Percentiles rank a stretch among this genome's conserved stretches.
Conservation (phyloP, 2,797 vertebrate genomes). For the Gambusia yucatana region DNA sequence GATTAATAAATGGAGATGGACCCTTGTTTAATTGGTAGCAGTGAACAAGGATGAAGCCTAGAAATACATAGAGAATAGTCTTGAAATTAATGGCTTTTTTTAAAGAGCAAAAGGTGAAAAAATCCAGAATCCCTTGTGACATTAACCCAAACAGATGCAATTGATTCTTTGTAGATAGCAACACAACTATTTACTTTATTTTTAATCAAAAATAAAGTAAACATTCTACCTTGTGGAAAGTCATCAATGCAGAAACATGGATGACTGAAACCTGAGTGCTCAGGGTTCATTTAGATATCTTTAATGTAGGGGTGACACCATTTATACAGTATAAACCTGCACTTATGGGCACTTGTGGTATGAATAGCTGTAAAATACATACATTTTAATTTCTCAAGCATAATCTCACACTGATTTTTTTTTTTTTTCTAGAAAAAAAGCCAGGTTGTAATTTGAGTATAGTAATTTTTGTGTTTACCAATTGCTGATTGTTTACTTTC, state of each 20-base stretch:
- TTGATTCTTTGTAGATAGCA: slow-evolving; percentile 7
- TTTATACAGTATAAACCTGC: background rate
- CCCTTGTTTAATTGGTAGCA: slow-evolving; percentile 32
- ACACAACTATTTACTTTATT: background rate
- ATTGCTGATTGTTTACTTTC: background rate
- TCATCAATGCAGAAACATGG: background rate
- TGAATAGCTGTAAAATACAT: background rate
- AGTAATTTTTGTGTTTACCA: background rate
- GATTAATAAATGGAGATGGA: slow-evolving; percentile 35
- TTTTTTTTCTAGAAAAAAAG: background rate
- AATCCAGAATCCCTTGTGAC: background rate
- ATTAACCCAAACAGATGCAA: background rate
- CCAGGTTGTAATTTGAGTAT: background rate
- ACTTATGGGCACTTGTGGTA: background rate
- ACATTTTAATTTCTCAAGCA: too few relatives aligned
- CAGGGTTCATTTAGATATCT: background rate
- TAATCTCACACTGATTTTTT: background rate
- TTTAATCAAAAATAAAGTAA: background rate
- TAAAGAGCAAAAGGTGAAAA: background rate
- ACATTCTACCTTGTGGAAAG: background rate
- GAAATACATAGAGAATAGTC: slow-evolving; percentile 12
- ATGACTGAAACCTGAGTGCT: background rate
- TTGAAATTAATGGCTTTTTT: slow-evolving; percentile 24
- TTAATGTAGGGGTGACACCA: background rate
- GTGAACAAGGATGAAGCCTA: slow-evolving; percentile 29